These are phyloP conservation scores for Prinia subflava DNA, from an alignment of 2,113 vertebrate species.

Conservation along the genomic window DNA sequence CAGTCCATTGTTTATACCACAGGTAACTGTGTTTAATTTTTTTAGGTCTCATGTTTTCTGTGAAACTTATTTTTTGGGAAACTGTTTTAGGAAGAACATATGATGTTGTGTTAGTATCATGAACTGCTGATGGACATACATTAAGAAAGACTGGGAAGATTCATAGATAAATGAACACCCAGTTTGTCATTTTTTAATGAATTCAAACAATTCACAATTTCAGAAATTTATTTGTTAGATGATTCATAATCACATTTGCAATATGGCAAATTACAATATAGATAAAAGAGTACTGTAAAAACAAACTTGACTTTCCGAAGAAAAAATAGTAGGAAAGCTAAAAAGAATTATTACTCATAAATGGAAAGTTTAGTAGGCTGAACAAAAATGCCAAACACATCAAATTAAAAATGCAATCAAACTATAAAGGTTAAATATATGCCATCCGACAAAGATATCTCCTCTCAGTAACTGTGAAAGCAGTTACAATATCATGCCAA, in stretches of 20 bases:
- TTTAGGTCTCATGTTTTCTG: not conserved
- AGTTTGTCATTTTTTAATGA: not conserved
- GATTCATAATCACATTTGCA: not conserved
- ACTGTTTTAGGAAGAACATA: not conserved
- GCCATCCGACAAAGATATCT: not conserved
- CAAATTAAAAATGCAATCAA: not conserved
- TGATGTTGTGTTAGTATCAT: not conserved
- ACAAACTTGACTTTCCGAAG: not conserved
- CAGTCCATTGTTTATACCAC: not conserved
- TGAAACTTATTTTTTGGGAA: not conserved
- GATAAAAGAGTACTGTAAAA: not conserved
- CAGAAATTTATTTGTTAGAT: not conserved
- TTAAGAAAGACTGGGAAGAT: not conserved
- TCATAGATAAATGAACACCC: not conserved
- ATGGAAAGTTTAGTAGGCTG: not conserved
- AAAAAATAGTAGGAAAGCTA: not conserved
- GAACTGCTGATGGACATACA: not conserved
- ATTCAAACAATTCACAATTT: not conserved
- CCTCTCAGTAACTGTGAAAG: not conserved
- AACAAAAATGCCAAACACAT: not conserved
- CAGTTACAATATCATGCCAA: not conserved
- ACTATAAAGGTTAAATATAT: not conserved
- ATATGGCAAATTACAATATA: not conserved
- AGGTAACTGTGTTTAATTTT: not conserved
- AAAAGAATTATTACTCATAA: not conserved